Base-by-base conservation (phyloP, 2,888 invertebrate genomes). In the Heliconius hortense region DNA sequence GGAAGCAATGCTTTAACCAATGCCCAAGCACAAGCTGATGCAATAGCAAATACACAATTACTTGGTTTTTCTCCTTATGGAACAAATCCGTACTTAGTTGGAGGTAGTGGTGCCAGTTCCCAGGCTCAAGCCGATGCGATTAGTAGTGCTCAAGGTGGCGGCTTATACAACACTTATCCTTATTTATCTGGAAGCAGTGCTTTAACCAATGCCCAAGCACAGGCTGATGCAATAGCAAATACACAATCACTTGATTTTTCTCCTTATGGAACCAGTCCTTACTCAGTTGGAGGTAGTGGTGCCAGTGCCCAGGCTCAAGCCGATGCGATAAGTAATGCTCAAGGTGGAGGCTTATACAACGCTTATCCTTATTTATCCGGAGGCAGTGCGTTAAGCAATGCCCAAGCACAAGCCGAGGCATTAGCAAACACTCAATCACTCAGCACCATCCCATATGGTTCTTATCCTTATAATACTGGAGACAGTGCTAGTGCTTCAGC, bases 21-120 rank as follows among this genome's bases (percentile, higher is more conserved):
- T 48, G 77, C 72, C 39, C 74, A 69, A 31, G 56, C 69, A 11
- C 69, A 59, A 24, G 70, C 70, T 70, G 69, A 62, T 4, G 79
- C 79, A 53, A 39, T 68, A 28, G 68, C 76, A 13, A 76, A 76
- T 48, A 15, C 73, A 5, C 76, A 76, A 76, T 35, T 62, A 31
- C 35, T 64, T 11, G 66, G 68, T 53, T 11, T 62, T 56, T n/a
- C 48, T 24, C 62, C 53, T 35, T 72, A 68, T 39, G 35, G 35
- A n/a, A n/a, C n/a, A 21, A 28, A 68, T 48, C 67, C 72, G 35
- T 75, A 75, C 18, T 48, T 7, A 48, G 7, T 48, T 48, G 48
- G 48, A 48, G 48, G 48, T 18, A 48, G 48, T 48, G 48, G 48
- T 48, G 2, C 48, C 48, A 48, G 5, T 18, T 67, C 74, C 5